A percentile compares a stretch with the other conserved stretches of the same genome.
These are phyloP conservation scores for Dendroctonus valens DNA, from an alignment of 1,140 invertebrate species.

Conservation along the genomic window DNA sequence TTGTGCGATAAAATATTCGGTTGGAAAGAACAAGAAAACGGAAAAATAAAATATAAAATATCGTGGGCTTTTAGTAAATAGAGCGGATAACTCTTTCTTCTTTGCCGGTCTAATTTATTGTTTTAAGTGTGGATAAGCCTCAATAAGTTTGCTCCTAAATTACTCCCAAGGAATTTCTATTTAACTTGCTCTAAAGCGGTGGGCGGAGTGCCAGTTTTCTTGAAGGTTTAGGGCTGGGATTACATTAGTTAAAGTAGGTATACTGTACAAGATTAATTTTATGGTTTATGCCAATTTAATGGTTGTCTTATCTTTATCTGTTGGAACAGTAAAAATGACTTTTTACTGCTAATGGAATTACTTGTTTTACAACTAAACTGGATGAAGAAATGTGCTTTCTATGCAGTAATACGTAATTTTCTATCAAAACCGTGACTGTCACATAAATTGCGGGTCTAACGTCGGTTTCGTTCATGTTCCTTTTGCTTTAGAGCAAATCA, in stretches of 20 bases:
- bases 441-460: background rate
- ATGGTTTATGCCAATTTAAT: conserved; percentile 2
- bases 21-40: background rate
- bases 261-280: conserved; percentile 2
- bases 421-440: background rate
- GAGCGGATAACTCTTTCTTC: conserved; percentile 8
- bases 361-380: background rate
- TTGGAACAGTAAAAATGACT: background rate
- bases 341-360: background rate
- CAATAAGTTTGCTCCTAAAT: conserved; percentile 14
- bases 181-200: conserved; percentile 8
- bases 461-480: background rate
- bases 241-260: background rate
- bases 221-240: conserved; percentile 6
- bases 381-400: background rate
- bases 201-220: conserved; percentile 12
- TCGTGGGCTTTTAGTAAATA: conserved; percentile 2
- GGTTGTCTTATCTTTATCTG: background rate
- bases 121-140: conserved; percentile 12
- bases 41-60: conserved; percentile 9
- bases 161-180: conserved; percentile 15
- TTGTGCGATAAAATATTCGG: too few relatives aligned
- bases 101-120: conserved; percentile 9
- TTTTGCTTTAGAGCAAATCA: background rate
- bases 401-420: background rate